These are phyloP conservation scores for Taurulus bubalis DNA, from an alignment of 2,113 vertebrate species.

Conservation along the genomic window DNA sequence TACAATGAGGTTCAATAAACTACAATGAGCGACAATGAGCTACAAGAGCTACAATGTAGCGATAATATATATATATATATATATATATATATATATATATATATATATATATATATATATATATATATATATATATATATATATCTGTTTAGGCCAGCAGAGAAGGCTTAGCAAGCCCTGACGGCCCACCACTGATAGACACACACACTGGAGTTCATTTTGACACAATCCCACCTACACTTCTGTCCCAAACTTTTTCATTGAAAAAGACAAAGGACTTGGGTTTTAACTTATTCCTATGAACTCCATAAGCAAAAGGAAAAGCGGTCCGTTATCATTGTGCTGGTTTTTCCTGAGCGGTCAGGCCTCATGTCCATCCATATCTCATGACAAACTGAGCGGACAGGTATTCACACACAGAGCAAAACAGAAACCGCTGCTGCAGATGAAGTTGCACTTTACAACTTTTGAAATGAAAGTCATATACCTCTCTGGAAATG, in stretches of 20 bases:
- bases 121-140: too few relatives aligned
- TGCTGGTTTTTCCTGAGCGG: background rate
- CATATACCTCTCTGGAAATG: background rate
- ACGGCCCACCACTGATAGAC: background rate
- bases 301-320: background rate
- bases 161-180: too few relatives aligned
- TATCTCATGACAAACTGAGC: background rate
- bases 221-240: too few relatives aligned
- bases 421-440: background rate
- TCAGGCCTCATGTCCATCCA: background rate
- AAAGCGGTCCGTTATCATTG: background rate
- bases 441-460: background rate
- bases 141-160: too few relatives aligned
- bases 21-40: too few relatives aligned
- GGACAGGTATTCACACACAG: background rate
- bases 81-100: too few relatives aligned
- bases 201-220: background rate
- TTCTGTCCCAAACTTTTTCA: background rate
- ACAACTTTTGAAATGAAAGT: constrained; percentile 26
- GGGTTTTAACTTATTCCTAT: background rate
- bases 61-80: too few relatives aligned
- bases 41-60: too few relatives aligned
- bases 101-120: too few relatives aligned
- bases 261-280: background rate
- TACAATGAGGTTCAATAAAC: too few relatives aligned